A percentile compares a stretch with the other conserved stretches of the same genome.
phyloP scores from a whole-genome alignment of 2,797 vertebrate species.

The Heterohyrax brucei region DNA sequence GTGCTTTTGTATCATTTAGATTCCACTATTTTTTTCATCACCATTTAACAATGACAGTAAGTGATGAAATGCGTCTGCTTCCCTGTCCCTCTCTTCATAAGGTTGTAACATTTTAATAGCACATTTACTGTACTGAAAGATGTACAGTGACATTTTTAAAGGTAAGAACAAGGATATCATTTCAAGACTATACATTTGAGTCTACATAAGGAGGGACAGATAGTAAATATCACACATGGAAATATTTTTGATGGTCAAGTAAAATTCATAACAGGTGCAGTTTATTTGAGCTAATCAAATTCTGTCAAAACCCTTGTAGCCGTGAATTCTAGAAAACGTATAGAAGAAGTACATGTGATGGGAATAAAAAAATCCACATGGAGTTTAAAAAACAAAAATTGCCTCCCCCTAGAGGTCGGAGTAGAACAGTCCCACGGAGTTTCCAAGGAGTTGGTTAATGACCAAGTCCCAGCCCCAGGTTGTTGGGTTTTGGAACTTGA shows the following conservation, averaged over 20 bases:
- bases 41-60: not conserved
- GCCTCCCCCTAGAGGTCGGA: too few relatives aligned
- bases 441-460: not conserved
- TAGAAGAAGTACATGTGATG: not conserved
- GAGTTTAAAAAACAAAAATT: not conserved
- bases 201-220: not conserved
- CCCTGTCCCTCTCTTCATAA: not conserved
- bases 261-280: slow-evolving; percentile 46
- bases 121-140: slow-evolving; percentile 24
- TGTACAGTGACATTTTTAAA: not conserved
- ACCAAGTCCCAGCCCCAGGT: not conserved
- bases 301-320: slow-evolving; percentile 60
- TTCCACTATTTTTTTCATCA: not conserved
- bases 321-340: slow-evolving; percentile 30
- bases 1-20: not conserved
- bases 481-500: not conserved
- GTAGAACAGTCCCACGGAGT: too few relatives aligned
- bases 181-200: not conserved
- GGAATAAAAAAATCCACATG: slow-evolving; percentile 18
- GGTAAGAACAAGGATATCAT: not conserved
- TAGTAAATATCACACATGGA: not conserved
- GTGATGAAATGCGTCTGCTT: not conserved
- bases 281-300: slow-evolving; percentile 56
- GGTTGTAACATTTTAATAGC: not conserved
- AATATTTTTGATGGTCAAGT: slow-evolving; percentile 67